These are phyloP conservation scores for Drusus annulatus DNA, from an alignment of 1,140 invertebrate species.

Conservation along the genomic window DNA sequence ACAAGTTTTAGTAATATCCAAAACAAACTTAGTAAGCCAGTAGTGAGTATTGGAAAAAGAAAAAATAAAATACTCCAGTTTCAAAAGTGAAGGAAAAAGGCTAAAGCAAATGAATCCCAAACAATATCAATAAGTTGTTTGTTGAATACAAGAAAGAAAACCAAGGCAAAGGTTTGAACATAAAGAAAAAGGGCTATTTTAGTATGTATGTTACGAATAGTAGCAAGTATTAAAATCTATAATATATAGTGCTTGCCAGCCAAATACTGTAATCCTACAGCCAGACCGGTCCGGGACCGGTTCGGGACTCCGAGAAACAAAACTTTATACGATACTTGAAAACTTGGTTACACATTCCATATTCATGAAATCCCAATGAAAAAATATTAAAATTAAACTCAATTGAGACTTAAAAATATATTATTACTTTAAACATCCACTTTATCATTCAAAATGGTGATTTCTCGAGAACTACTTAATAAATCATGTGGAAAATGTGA, in stretches of 20 bases:
- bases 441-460: constrained; percentile 51
- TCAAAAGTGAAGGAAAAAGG: constrained; percentile 38
- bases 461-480: constrained; percentile 54
- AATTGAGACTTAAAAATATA: constrained; percentile 58
- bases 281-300: constrained; percentile 27
- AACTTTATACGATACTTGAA: constrained; percentile 40
- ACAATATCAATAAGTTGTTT: constrained; percentile 45
- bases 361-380: constrained; percentile 53
- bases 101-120: constrained; percentile 55
- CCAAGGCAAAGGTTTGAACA: constrained; percentile 23
- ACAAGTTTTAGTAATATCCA: constrained; percentile 39
- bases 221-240: constrained; percentile 43
- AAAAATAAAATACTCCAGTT: constrained; percentile 21
- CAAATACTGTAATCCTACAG: constrained; percentile 39
- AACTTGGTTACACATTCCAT: constrained; percentile 44
- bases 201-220: constrained; percentile 40
- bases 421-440: constrained; percentile 57
- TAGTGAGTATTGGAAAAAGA: constrained; percentile 43
- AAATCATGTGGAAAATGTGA: constrained; percentile 57
- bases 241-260: constrained; percentile 38
- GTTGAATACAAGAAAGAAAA: constrained; percentile 31
- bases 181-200: constrained; percentile 35
- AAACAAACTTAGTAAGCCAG: constrained; percentile 42
- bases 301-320: constrained; percentile 41
- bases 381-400: constrained; percentile 56